These are phyloP conservation scores for Trematomus loennbergii DNA, from an alignment of 2,113 vertebrate species.

Conservation along the genomic window DNA sequence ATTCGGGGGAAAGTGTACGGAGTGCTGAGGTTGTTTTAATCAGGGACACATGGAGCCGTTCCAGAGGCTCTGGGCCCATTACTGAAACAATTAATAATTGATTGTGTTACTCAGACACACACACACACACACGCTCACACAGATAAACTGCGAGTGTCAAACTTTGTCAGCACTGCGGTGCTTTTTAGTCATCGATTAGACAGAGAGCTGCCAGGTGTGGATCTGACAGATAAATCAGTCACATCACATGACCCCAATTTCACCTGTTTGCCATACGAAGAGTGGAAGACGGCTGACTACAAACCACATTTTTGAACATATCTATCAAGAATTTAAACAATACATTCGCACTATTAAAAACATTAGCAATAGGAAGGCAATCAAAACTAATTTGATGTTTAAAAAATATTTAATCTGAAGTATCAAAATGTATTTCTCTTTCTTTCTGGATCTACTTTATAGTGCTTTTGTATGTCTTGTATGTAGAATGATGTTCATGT, in stretches of 20 bases:
- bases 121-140: constrained; percentile 4
- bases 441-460: too few relatives aligned
- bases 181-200: constrained; percentile 5
- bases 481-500: too few relatives aligned
- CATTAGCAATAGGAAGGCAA: too few relatives aligned
- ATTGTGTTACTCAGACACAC: constrained; percentile 54
- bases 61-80: constrained; percentile 65
- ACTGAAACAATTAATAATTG: constrained; percentile 74
- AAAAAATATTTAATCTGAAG: too few relatives aligned
- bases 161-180: constrained; percentile 19
- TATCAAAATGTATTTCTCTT: too few relatives aligned
- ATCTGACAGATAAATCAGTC: neutral
- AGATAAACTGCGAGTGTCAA: constrained; percentile 18
- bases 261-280: neutral
- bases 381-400: too few relatives aligned
- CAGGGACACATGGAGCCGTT: constrained; percentile 60
- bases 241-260: too few relatives aligned
- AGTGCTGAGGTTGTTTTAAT: constrained; percentile 59
- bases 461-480: too few relatives aligned
- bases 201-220: neutral
- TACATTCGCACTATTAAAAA: too few relatives aligned
- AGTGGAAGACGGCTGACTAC: neutral
- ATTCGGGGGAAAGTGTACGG: constrained; percentile 4
- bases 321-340: too few relatives aligned
- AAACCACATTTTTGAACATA: too few relatives aligned